Conservation (phyloP, 2,797 vertebrate species). For the Tarsius wallacei region DNA sequence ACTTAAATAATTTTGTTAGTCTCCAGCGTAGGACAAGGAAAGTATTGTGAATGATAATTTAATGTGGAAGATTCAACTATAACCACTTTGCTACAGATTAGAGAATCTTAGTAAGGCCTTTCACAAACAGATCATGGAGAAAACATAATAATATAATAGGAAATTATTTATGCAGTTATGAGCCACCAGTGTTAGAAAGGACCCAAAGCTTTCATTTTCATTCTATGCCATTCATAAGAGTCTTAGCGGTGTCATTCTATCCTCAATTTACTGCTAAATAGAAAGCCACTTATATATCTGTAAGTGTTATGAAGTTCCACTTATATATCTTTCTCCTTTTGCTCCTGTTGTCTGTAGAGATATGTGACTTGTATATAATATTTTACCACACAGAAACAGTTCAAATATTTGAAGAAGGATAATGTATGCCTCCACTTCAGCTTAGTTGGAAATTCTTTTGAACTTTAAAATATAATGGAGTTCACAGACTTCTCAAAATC, state of each 20-base stretch:
- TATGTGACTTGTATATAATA: background rate
- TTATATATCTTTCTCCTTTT: background rate
- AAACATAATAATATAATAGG: background rate
- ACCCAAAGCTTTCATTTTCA: background rate
- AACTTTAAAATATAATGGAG: background rate
- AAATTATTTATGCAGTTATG: background rate
- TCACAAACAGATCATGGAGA: background rate
- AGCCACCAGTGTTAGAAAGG: background rate
- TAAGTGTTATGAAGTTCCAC: background rate
- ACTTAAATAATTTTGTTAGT: background rate
- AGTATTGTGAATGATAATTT: background rate
- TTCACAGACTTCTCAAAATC: background rate
- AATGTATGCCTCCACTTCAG: background rate
- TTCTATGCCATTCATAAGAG: background rate
- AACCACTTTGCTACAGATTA: background rate
- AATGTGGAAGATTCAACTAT: background rate
- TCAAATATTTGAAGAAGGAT: background rate
- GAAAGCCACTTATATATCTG: background rate
- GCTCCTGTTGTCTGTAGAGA: background rate
- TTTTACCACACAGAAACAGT: background rate
- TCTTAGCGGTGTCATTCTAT: background rate
- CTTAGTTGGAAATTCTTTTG: background rate
- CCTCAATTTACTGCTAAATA: background rate
- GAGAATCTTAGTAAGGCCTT: background rate
- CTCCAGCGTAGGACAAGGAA: background rate